Percentiles rank a stretch among this genome's conserved stretches.
phyloP scores from a whole-genome alignment of 1,140 invertebrate genomes.

The Mactra quadrangularis region DNA sequence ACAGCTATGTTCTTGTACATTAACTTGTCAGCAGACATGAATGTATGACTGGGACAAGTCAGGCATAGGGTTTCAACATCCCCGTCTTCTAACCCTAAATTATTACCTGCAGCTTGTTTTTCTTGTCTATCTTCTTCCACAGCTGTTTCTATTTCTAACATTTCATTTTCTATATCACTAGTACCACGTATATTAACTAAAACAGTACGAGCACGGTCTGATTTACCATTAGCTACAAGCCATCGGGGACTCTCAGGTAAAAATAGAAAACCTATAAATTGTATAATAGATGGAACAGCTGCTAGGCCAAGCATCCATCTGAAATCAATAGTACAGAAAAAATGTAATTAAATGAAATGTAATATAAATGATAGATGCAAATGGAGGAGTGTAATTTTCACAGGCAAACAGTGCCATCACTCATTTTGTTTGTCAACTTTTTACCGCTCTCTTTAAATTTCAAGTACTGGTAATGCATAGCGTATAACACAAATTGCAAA shows the following conservation, averaged over 20 bases:
- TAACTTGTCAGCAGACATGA: too few species aligned
- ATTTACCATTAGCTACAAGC: slow-evolving; percentile 74
- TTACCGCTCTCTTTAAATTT: too few species aligned
- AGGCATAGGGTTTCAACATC: too few species aligned
- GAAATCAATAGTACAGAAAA: slow-evolving; percentile 38
- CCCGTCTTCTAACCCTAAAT: too few species aligned
- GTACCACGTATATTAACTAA: slow-evolving; percentile 72
- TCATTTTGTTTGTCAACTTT: too few species aligned
- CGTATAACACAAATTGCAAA: too few species aligned
- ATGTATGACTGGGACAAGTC: too few species aligned
- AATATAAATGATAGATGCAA: too few species aligned
- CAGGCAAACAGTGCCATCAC: too few species aligned
- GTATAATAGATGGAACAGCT: slow-evolving; percentile 77
- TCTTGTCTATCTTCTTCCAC: slow-evolving; percentile 58
- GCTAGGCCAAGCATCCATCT: slow-evolving; percentile 82
- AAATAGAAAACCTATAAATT: slow-evolving; percentile 80
- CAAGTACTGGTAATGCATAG: too few species aligned
- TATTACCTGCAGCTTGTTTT: slow-evolving; percentile 49
- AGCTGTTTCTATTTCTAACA: slow-evolving; percentile 66
- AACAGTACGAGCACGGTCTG: slow-evolving; percentile 67
- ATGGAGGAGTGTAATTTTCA: too few species aligned
- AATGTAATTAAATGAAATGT: background rate
- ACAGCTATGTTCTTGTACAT: too few species aligned
- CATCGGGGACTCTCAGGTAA: slow-evolving; percentile 81
- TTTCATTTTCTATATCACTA: slow-evolving; percentile 71